phyloP scores from a whole-genome alignment of 1,140 invertebrate genomes.

The Neodiprion virginianus region DNA sequence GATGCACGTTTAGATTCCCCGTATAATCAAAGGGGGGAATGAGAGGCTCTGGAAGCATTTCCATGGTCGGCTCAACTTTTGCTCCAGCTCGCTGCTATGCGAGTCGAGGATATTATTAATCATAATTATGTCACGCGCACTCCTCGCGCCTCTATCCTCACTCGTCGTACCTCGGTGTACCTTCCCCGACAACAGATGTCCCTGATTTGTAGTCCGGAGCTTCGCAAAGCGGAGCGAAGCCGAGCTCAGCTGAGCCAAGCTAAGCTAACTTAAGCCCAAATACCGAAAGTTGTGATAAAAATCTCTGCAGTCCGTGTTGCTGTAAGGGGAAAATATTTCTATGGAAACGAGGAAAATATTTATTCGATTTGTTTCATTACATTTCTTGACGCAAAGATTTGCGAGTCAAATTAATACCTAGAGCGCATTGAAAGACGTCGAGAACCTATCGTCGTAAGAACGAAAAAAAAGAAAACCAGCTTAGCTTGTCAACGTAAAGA shows the following conservation, averaged over 20 bases:
- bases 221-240: background rate
- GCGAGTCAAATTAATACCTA: too few relatives aligned
- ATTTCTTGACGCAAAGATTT: too few relatives aligned
- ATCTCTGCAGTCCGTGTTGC: too few relatives aligned
- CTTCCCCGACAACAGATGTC: slow-evolving; percentile 35
- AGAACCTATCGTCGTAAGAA: too few relatives aligned
- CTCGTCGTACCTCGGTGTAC: background rate
- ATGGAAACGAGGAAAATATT: too few relatives aligned
- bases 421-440: too few relatives aligned
- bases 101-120: slow-evolving; percentile 39
- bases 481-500: background rate
- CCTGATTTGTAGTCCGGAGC: slow-evolving; percentile 33
- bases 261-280: background rate
- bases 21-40: too few relatives aligned
- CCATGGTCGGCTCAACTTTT: slow-evolving; percentile 3
- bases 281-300: background rate
- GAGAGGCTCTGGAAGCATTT: too few relatives aligned
- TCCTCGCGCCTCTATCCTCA: slow-evolving; percentile 17
- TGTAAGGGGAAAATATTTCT: too few relatives aligned
- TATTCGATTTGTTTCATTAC: too few relatives aligned
- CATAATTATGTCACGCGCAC: slow-evolving; percentile 41
- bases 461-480: background rate
- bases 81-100: background rate
- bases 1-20: too few relatives aligned
- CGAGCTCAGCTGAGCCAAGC: background rate